Evolutionary conservation across 2,888 invertebrate species (phyloP).

Genomic region (Brachyptera risi): DNA sequence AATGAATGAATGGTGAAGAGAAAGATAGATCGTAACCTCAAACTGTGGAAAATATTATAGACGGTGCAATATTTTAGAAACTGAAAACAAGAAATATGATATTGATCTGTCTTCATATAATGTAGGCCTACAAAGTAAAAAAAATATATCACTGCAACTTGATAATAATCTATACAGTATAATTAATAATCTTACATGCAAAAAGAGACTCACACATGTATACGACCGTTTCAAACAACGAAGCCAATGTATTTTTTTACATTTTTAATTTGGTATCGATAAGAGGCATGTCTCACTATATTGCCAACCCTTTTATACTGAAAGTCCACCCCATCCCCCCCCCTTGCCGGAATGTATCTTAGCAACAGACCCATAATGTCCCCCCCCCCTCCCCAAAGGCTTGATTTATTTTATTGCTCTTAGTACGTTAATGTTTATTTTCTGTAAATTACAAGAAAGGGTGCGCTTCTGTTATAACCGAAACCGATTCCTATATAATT

Average conservation of each 20-base stretch:
- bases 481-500: constrained; percentile 13
- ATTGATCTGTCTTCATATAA: no score
- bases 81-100: no score
- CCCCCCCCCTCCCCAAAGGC: constrained; percentile 36
- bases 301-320: constrained; percentile 19
- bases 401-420: constrained; percentile 56
- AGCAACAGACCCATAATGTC: constrained; percentile 17
- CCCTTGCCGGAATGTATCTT: constrained; percentile 9
- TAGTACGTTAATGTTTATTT: constrained; percentile 55
- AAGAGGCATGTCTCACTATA: constrained; percentile 10
- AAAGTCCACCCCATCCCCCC: constrained; percentile 24
- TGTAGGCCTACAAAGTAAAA: no score
- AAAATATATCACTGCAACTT: no score
- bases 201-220: no score
- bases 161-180: no score
- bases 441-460: constrained; percentile 55
- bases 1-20: no score
- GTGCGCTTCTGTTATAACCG: constrained; percentile 40
- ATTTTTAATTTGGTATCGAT: constrained; percentile 14
- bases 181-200: no score
- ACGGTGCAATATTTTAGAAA: no score
- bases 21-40: no score
- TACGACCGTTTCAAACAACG: no score
- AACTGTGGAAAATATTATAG: no score
- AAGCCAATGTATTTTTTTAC: constrained; percentile 1